Evolutionary conservation across 2,888 invertebrate species (phyloP), one percentile per base, ranked within the genome.

Genomic region (Athalia rosae): DNA sequence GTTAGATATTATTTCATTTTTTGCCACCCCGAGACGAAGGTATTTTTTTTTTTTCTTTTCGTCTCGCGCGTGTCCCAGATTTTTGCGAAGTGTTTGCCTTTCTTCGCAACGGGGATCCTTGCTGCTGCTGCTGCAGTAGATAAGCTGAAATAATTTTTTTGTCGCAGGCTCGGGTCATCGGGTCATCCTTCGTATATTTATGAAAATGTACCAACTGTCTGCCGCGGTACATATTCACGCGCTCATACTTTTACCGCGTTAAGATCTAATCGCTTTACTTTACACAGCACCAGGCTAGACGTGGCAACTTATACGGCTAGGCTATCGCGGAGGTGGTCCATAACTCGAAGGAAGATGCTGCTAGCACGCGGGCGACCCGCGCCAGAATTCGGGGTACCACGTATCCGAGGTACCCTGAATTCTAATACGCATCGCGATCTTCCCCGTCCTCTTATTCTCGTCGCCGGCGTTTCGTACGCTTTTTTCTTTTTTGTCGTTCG

Each of bases 251-350:
- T 28, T 28, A 28, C 28, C 53, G 50, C 67, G 67, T 67, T 53
- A 48, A 67, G 48, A 9, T 53, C 48, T 67, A 67, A 67, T 67
- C 67, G 59, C 15, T 28, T 28, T 53, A 53, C 11, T 67, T 67
- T 50, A n/a, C 50, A 67, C 28, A 53, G 11, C 67, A 15, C 8
- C 4, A 50, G 28, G 28, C 28, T 28, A 28, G 28, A 28, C 11
- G 53, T n/a, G 9, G 11, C 15, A 28, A 53, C 50, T 53, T 7
- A n/a, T 45, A 13, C 45, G 64, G 67, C 9, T 67, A 5, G 6
- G 50, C 28, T 67, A 48, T 28, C 28, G 28, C 28, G 28, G 0
- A 41, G 11, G 28, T 28, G 4, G 13, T 28, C 53, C 67, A 3
- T 48, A 67, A 67, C 48, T 67, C 6, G 9, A 11, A 11, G 3